phyloP scores from a whole-genome alignment of 2,113 vertebrate species.

The Chlamydotis undulata region DNA sequence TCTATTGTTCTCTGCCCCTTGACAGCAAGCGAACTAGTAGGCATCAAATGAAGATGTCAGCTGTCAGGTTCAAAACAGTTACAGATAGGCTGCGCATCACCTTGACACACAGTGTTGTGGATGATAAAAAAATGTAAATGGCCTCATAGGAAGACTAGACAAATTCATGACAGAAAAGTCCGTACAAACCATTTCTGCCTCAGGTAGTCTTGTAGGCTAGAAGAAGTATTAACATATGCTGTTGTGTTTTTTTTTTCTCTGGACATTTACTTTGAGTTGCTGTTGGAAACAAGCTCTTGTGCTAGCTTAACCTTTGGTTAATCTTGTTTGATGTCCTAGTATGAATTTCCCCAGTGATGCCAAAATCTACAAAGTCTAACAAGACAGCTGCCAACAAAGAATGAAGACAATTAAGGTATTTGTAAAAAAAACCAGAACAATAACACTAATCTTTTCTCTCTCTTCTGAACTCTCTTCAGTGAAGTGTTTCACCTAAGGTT shows the following conservation, averaged over 20 bases:
- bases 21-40: slow-evolving; percentile 1
- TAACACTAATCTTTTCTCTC: background rate
- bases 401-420: background rate
- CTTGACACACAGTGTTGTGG: slow-evolving; percentile 4
- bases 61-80: slow-evolving; percentile 51
- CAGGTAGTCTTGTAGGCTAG: background rate
- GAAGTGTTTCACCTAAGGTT: background rate
- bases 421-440: background rate
- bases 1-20: slow-evolving; percentile 27
- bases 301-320: background rate
- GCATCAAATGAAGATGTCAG: slow-evolving; percentile 52
- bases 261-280: background rate
- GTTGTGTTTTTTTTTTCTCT: background rate
- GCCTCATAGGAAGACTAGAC: background rate
- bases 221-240: background rate
- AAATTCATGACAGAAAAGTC: slow-evolving; percentile 48
- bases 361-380: background rate
- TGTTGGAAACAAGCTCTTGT: background rate
- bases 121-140: slow-evolving; percentile 62
- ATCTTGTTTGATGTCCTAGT: background rate
- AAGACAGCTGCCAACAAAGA: background rate
- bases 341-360: background rate
- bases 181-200: slow-evolving; percentile 5
- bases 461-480: background rate
- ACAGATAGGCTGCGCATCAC: background rate